phyloP scores from a whole-genome alignment of 2,888 invertebrate genomes.

The Eupithecia inturbata region DNA sequence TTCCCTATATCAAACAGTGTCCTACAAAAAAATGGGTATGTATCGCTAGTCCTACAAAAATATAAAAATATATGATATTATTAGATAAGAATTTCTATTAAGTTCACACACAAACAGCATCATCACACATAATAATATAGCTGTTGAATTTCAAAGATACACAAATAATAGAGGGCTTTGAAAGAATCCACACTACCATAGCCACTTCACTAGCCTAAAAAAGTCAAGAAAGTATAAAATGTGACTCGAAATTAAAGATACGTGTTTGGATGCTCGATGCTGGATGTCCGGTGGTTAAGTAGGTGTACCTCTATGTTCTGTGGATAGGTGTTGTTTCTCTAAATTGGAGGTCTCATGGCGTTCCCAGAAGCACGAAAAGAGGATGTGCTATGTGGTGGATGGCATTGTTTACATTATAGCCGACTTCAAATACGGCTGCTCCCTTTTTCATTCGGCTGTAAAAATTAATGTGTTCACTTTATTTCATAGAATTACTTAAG shows the following conservation, averaged over 20 bases:
- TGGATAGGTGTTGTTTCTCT: conserved; percentile 55
- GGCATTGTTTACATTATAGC: background rate
- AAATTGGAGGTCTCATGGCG: conserved; percentile 43
- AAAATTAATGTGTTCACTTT: too few species aligned
- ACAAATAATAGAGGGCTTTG: background rate
- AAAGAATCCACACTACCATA: background rate
- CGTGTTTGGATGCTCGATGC: conserved; percentile 46
- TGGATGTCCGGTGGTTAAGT: background rate
- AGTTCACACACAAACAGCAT: too few species aligned
- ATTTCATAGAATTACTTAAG: too few species aligned
- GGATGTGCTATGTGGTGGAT: background rate
- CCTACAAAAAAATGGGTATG: too few species aligned
- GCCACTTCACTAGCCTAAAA: conserved; percentile 42
- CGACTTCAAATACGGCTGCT: background rate
- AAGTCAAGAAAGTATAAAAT: conserved; percentile 65
- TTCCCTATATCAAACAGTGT: too few species aligned
- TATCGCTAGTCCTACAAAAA: too few species aligned
- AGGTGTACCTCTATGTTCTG: conserved; percentile 50
- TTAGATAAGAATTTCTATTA: too few species aligned
- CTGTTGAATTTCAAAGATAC: too few species aligned
- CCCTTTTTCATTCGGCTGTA: too few species aligned
- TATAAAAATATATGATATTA: too few species aligned
- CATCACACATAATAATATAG: too few species aligned
- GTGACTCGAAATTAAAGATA: conserved; percentile 65
- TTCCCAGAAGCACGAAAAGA: background rate